Evolutionary conservation across 2,888 invertebrate species (phyloP).

Genomic region (Acanthosoma haemorrhoidale): DNA sequence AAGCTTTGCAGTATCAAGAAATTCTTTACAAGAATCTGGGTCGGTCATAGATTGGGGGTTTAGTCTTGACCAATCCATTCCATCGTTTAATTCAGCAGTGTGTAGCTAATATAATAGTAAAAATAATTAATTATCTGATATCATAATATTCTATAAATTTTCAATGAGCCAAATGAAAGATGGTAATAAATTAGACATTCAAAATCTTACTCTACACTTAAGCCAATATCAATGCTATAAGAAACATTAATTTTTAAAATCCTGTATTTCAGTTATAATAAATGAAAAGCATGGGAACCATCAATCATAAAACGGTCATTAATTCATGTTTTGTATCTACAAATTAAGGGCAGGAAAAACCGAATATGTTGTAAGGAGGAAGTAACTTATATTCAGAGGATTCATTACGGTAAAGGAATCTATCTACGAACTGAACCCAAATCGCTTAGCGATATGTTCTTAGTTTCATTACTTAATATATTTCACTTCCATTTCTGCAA

Average conservation of each 20-base stretch:
- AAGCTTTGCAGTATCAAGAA: conserved; percentile 87
- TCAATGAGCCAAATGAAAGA: neutral
- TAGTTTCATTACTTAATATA: too few species aligned
- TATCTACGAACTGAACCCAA: too few species aligned
- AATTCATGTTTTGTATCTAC: too few species aligned
- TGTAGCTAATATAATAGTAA: conserved; percentile 56
- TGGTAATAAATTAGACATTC: neutral
- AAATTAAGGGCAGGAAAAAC: too few species aligned
- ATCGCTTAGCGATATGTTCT: too few species aligned
- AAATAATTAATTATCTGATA: neutral
- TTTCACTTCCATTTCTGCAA: too few species aligned
- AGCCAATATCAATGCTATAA: neutral
- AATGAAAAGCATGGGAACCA: neutral
- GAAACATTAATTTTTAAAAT: too few species aligned
- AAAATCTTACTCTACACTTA: neutral
- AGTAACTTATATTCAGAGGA: too few species aligned
- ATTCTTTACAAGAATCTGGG: conserved; percentile 93
- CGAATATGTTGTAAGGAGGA: too few species aligned
- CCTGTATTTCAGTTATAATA: neutral
- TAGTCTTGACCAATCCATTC: conserved; percentile 83
- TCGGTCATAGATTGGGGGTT: conserved; percentile 92
- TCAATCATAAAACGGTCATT: too few species aligned
- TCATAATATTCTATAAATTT: neutral
- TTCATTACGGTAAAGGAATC: too few species aligned
- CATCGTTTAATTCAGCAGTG: conserved; percentile 82